phyloP scores from a whole-genome alignment of 2,888 invertebrate genomes.

The Lypha dubia region DNA sequence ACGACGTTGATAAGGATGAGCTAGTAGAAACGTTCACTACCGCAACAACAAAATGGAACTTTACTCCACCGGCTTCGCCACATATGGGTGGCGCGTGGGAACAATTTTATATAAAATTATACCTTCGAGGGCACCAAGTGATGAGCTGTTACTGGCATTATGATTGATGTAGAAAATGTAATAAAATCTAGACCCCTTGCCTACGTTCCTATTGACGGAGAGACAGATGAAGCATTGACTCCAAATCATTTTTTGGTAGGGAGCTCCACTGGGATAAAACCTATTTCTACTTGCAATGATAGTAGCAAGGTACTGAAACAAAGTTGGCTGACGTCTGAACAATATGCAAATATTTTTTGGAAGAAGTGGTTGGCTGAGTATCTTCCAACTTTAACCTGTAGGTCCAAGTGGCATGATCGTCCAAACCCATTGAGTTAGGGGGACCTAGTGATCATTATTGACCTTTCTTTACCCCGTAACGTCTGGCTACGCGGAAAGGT shows the following conservation, averaged over 20 bases:
- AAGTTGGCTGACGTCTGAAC: conserved; percentile 37
- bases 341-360: background rate
- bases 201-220: conserved; percentile 26
- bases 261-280: conserved; percentile 48
- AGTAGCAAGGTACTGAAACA: conserved; percentile 7
- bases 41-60: background rate
- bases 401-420: too few relatives aligned
- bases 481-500: background rate
- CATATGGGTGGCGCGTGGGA: background rate
- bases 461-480: background rate
- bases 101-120: conserved; percentile 24
- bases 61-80: conserved; percentile 1
- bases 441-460: background rate
- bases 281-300: conserved; percentile 31
- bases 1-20: background rate
- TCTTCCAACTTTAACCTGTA: too few relatives aligned
- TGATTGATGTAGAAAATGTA: background rate
- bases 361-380: too few relatives aligned
- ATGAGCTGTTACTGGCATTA: background rate
- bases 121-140: background rate
- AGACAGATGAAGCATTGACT: conserved; percentile 32
- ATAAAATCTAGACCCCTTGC: conserved; percentile 21
- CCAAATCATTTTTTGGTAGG: conserved; percentile 55
- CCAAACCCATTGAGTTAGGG: too few relatives aligned
- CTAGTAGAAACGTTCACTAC: background rate